phyloP scores from a whole-genome alignment of 2,888 invertebrate species.

The Stenodema calcarata region DNA sequence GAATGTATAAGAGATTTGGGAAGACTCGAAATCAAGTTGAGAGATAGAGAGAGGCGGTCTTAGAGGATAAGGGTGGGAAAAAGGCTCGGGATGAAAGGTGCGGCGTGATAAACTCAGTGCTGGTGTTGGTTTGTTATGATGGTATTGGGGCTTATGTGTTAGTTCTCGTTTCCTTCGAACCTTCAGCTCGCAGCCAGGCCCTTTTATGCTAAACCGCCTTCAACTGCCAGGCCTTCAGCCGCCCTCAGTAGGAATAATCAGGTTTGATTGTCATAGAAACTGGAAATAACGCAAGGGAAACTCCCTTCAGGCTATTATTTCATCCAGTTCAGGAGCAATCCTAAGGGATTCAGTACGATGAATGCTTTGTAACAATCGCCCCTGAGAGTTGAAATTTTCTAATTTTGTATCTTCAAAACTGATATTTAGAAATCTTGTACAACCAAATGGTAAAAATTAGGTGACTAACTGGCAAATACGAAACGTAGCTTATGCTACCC shows the following conservation, averaged over 20 bases:
- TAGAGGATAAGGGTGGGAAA: neutral
- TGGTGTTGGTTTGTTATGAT: neutral
- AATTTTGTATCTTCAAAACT: no score
- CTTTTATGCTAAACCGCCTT: constrained; percentile 11
- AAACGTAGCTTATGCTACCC: no score
- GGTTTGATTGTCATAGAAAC: constrained; percentile 13
- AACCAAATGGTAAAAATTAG: no score
- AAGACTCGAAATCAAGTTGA: constrained; percentile 18
- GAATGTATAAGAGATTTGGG: constrained; percentile 8
- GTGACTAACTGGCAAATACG: no score
- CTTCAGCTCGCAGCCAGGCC: neutral
- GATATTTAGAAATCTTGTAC: no score
- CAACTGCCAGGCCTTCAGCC: neutral
- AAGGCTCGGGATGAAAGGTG: neutral
- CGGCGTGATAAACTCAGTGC: neutral
- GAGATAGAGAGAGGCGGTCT: neutral
- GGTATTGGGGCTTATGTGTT: neutral
- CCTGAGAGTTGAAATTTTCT: no score
- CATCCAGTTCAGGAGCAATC: neutral
- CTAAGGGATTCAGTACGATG: no score
- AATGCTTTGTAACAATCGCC: no score
- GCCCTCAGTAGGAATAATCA: constrained; percentile 6
- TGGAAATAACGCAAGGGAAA: neutral
- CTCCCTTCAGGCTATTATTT: neutral
- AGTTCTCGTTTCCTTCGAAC: neutral